phyloP scores from a whole-genome alignment of 92 coral and sea anemone species.

The Umimayanthus kanabou region DNA sequence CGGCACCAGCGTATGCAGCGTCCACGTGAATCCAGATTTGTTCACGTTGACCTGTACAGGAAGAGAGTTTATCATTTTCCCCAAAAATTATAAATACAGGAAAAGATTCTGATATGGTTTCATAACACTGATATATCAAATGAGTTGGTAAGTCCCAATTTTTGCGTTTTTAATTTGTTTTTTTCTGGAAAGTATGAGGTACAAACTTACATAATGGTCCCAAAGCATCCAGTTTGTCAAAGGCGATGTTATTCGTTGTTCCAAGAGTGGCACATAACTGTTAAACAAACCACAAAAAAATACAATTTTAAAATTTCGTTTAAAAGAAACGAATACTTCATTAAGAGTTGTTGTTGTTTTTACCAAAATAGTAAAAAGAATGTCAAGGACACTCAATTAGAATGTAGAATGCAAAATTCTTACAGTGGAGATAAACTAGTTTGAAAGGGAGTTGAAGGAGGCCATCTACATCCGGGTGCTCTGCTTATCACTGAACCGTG shows the following conservation, averaged over 20 bases:
- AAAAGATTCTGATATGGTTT: background rate
- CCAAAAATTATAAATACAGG: too few relatives aligned
- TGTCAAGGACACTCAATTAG: too few relatives aligned
- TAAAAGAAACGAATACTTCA: too few relatives aligned
- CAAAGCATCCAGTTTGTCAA: constrained; percentile 1
- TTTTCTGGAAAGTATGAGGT: background rate
- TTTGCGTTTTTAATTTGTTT: background rate
- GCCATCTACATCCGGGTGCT: too few relatives aligned
- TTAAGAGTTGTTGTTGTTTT: background rate
- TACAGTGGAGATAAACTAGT: too few relatives aligned
- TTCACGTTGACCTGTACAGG: background rate
- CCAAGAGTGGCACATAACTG: constrained; percentile 6
- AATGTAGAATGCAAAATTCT: too few relatives aligned
- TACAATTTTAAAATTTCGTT: too few relatives aligned
- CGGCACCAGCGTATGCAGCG: constrained; percentile 1
- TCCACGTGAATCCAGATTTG: constrained; percentile 9
- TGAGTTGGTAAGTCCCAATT: background rate
- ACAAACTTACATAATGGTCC: background rate
- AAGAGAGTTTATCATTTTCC: background rate
- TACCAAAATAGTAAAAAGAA: background rate
- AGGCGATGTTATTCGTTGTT: background rate
- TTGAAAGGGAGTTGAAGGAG: too few relatives aligned
- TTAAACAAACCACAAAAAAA: background rate
- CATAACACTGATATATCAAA: background rate
- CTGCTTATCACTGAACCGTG: too few relatives aligned